Base-by-base conservation (phyloP, 1,140 invertebrate genomes). In the Aphidius gifuensis region DNA sequence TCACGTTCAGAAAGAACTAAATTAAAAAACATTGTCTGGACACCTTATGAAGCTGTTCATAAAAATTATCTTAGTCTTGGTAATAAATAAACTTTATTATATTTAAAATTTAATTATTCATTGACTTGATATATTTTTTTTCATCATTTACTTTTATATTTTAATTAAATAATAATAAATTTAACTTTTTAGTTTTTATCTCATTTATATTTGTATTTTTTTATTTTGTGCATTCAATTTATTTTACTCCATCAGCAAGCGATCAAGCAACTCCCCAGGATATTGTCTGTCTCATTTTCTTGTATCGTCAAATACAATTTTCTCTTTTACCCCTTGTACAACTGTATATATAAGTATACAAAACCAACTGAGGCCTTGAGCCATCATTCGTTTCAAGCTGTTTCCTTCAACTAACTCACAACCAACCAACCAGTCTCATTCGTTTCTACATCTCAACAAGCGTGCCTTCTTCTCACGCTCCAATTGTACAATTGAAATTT, bases 51-150 rank as follows among this genome's bases (percentile, higher is more conserved):
- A 74, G 88, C 87, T 16, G 87, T 92, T n/a, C 92, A 94, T 69
- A 95, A 96, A 75, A 93, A 94, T 75, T 97, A 95, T 80, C 82
- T 97, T 42, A 92, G 89, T 82, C 89, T 97, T 71, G 90, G 92
- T 92, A 73, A 32, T 32, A 32, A 84, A 40, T 61, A 62, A 53
- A 32, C 44, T 59, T 61, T 62, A 51, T 47, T 42, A 45, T 50
- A 32, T 38, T 58, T 50, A 23, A 64, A 21, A 46, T 45, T 43
- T 38, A 47, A n/a, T 43, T 59, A 42, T 61, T 49, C 9, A n/a
- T 21, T 7, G 21, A 53, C 23, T 9, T 38, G 21, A 50, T 23
- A 32, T 38, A 9, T 53, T 32, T 9, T 32, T 9, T 53, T 53
- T 40, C 40, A 55, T 55, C 40, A 55, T 43, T 11, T 21, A 38